Base-by-base conservation (phyloP, 2,797 vertebrate genomes). In the Galaxias olidus region DNA sequence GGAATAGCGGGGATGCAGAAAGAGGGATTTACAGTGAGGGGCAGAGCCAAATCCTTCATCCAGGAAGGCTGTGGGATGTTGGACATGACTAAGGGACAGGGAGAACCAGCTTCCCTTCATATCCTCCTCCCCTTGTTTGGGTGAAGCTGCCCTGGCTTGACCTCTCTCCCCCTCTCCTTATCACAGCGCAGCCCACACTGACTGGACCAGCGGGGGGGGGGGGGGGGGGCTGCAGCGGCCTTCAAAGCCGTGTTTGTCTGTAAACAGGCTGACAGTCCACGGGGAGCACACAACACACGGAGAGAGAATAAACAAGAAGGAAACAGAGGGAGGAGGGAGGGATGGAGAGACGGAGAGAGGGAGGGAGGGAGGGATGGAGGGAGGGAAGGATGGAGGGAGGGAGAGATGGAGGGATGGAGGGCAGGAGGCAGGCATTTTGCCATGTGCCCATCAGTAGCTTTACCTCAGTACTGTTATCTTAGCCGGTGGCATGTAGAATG, bases 211-310 rank as follows among this genome's bases (percentile, higher is more conserved):
- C 58, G 43, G 65, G 41, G 10, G 43, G 67, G 51, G 69, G 76
- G 79, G 76, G 82, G 80, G 76, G 62, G 59, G 51, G 61, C n/a
- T 68, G 17, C 46, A 60, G 51, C 10, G 68, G 74, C 62, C 72
- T 80, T 80, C 73, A 51, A 52, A 59, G 69, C 72, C 66, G 58
- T 76, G 81, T 81, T 82, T 79, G 80, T 78, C 77, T 75, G 66
- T 61, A 83, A 77, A 83, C 75, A 76, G 75, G 62, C 84, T 15
- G 4, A 59, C 59, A 56, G 5, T 15, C 66, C 6, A 42, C 54
- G 68, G 75, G 73, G 80, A 76, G 68, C 53, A 71, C 70, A 77
- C 71, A 77, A 79, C 82, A 81, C 76, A 62, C 42, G 51, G 46
- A 59, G 19, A 13, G 11, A 11, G 8, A 41, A 59, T 14, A 51